Base-by-base conservation (phyloP, 1,140 invertebrate genomes). In the Pachyrhynchus sulphureomaculatus region DNA sequence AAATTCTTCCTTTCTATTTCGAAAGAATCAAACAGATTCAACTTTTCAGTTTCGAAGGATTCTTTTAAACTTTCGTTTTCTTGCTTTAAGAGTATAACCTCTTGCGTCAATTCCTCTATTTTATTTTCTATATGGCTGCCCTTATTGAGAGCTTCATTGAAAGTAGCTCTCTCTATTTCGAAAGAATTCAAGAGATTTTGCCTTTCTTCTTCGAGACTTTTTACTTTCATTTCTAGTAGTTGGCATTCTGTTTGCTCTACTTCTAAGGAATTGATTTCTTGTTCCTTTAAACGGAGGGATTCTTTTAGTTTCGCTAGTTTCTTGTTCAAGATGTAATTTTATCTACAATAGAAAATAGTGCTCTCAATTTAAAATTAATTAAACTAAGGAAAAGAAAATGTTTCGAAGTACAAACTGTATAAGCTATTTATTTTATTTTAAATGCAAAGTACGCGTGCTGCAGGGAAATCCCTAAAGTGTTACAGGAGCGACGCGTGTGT, bases 231-330 rank as follows among this genome's bases (percentile, higher is more conserved):
- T 64, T 71, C 64, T 18, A 76, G 57, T 32, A 65, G 9, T 10
- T 47, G 41, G 34, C 56, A 62, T 41, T 68, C 62, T 17, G 51
- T 54, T 64, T 78, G 70, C 65, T 79, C 79, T 21, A 74, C 70
- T 61, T 78, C 64, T 6, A 59, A 4, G 6, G 54, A 13, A 47
- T 60, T 18, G 4, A 62, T 54, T 42, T 74, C 64, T 23, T 63
- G 55, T 29, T 75, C 66, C 0, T 67, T 61, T 32, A 66, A 61
- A 13, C 65, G 63, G 5, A 78, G 23, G 5, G 39, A n/a, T 21
- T 61, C 51, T 4, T 34, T 52, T 12, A 66, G 9, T 23, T 61
- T 63, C n/a, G 52, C 13, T 6, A 62, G 9, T 36, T n/a, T 60
- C 42, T 36, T 42, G 23, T 58, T 69, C 53, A 4, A 47, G 15